Evolutionary conservation across 2,113 vertebrate species (phyloP).

Genomic region (Chamaea fasciata): DNA sequence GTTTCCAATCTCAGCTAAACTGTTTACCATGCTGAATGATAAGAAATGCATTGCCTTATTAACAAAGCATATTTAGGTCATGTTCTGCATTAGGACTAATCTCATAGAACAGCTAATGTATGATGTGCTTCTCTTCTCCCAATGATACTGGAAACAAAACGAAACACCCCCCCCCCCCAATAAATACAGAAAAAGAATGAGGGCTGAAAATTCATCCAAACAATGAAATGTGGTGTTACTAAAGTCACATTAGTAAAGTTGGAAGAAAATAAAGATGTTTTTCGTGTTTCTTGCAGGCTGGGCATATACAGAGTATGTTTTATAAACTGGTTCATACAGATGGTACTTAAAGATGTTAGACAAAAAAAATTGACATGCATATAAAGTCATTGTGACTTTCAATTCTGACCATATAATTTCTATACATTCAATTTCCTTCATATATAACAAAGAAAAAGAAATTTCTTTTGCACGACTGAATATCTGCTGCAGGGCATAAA

Average conservation of each 20-base stretch:
- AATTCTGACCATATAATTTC: not conserved
- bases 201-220: not conserved
- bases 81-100: not conserved
- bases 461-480: not conserved
- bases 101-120: not conserved
- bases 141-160: not conserved
- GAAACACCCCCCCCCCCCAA: not conserved
- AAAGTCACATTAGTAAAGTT: not conserved
- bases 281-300: not conserved
- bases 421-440: not conserved
- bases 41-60: not conserved
- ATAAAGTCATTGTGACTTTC: not conserved
- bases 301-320: not conserved
- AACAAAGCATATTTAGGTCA: slow-evolving; percentile 22
- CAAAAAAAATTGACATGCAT: not conserved
- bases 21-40: not conserved
- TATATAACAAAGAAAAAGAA: not conserved
- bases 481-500: not conserved
- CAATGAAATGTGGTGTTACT: not conserved
- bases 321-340: not conserved
- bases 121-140: not conserved
- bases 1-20: not conserved
- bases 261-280: not conserved
- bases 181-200: not conserved
- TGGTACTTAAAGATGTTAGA: not conserved